Evolutionary conservation across 2,797 vertebrate genomes (phyloP), one percentile per base, ranked within the genome.

Genomic region (Pelobates cultripes): DNA sequence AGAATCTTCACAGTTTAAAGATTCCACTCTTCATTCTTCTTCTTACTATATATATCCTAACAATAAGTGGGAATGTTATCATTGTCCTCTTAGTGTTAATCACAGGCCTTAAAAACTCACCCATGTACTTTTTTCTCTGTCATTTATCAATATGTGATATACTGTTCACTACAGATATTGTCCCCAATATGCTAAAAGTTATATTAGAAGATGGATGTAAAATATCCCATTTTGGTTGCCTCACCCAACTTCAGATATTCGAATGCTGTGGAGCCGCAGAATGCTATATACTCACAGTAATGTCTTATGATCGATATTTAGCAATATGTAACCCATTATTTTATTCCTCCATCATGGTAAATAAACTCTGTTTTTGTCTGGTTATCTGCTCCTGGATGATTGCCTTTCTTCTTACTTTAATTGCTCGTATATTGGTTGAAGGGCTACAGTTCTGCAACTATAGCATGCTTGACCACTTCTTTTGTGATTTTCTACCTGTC

Each of bases 271-370:
- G 87, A 4, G 87, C 86, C 3, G 75, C 87, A 0, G 86, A 89
- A 70, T 89, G 88, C 71, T 89, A 86, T 51, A 85, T 90, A 15
- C 87, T 89, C 9, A 88, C 86, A 1, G 3, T 88, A 10, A 90
- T 90, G 88, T 88, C 88, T 45, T 88, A 88, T 2, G 88, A 90
- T 71, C 83, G 89, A 42, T 90, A 89, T 45, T 70, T 91, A n/a
- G 89, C 89, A 43, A 90, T 90, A 47, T 90, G 87, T 53, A 75
- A 7, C 15, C 88, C 89, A n/a, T 64, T 91, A 43, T 83, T 0
- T 63, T 90, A 91, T 75, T 73, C 86, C 0, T 61, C 85, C 10
- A 86, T 90, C 70, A 90, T 89, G 87, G 86, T 77, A 68, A 67
- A 72, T 15, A 86, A 82, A 15, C 42, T 78, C 4, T 85, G 85